Evolutionary conservation across 1,140 invertebrate species (phyloP), one percentile per base, ranked within the genome.

Genomic region (Nephotettix cincticeps): DNA sequence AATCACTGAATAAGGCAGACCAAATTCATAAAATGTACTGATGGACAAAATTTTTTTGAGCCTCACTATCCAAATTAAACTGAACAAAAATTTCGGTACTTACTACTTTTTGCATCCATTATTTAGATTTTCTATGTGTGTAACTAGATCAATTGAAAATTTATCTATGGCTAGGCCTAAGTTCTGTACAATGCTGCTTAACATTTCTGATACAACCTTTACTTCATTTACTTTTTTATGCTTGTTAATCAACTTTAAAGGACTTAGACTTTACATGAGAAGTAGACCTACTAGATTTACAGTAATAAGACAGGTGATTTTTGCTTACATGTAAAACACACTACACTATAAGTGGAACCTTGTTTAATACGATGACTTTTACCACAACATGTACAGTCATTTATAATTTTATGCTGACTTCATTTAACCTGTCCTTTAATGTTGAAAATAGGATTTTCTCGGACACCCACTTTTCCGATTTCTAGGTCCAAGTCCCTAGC

Each of bases 241-340:
- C 9, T 13, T 40, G 1, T 66, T 66, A 66, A 11, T 14, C 23
- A 6, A 54, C 47, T 54, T 54, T 54, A n/a, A 6, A 9, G 6
- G 6, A 40, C 17, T 9, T 40, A 40, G 6, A 17, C 17, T 40
- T 40, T 17, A 40, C 36, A 40, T 40, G 17, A 9, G 36, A 40
- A 17, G 58, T 63, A 28, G 58, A 63, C 3, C 3, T 19, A 23
- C 27, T 63, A 25, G 27, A 9, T 14, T 63, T 21, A 23, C 58
- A 9, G 9, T 23, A 3, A 4, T 14, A 1, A 23, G 58, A 23
- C 3, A 63, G 28, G 58, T 63, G 27, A 63, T 63, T 63, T 63
- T 63, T 63, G 14, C 27, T 66, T 32, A 32, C 64, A 66, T 32
- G 25, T 1, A n/a, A 66, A 66, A 66, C 64, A 66, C 30, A 23